These are phyloP conservation scores for Suillia variegata DNA, from an alignment of 2,888 invertebrate genomes.

Conservation along the genomic window DNA sequence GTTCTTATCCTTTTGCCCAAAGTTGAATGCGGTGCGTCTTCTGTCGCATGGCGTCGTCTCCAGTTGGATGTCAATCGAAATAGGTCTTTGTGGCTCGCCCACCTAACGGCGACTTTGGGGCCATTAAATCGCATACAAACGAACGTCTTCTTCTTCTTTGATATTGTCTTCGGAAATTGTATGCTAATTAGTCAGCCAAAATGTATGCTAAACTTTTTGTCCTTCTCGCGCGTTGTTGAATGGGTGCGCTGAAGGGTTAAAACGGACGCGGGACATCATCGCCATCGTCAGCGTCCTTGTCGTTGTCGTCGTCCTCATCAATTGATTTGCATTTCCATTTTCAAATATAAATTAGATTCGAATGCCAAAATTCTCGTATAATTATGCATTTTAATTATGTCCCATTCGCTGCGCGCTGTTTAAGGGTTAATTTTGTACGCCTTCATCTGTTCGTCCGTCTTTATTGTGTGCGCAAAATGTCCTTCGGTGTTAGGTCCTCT, in stretches of 20 bases:
- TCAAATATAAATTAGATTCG: constrained; percentile 46
- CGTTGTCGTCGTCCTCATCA: no score
- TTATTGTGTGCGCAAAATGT: background rate
- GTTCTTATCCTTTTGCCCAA: constrained; percentile 31
- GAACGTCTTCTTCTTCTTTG: constrained; percentile 5
- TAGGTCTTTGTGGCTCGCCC: no score
- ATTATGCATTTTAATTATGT: constrained; percentile 59
- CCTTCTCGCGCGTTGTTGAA: background rate
- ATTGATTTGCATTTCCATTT: constrained; percentile 55
- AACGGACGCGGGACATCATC: background rate
- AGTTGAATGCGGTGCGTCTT: no score
- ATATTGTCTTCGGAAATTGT: constrained; percentile 42
- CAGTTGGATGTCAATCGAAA: no score
- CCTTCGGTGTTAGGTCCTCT: no score
- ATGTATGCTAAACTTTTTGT: constrained; percentile 9
- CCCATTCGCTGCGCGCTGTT: constrained; percentile 11
- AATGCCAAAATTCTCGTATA: constrained; percentile 56
- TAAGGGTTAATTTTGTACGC: constrained; percentile 42
- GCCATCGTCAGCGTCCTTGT: no score
- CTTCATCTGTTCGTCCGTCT: background rate
- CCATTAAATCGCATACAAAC: no score
- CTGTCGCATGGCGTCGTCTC: no score
- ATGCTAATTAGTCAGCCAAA: constrained; percentile 46
- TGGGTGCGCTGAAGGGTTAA: background rate
- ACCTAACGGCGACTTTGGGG: no score